Evolutionary conservation across 2,113 vertebrate species (phyloP), one percentile per base, ranked within the genome.

Genomic region (Diphyllodes magnificus): DNA sequence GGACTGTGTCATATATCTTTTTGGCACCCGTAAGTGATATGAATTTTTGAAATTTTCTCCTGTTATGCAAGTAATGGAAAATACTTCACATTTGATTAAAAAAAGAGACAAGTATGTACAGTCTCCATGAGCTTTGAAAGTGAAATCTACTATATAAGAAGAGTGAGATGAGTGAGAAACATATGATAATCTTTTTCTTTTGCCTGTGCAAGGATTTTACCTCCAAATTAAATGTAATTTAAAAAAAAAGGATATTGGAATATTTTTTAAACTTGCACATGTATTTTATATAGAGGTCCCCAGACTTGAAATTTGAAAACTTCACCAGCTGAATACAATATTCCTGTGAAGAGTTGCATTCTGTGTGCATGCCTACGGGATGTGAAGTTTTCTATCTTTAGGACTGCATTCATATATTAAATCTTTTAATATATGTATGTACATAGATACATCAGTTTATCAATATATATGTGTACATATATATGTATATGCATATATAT

Each of bases 1-100:
- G 18, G 13, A 63, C 22, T 82, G 7, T 17, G n/a, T 82, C 20
- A n/a, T 40, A n/a, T 7, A 19, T 45, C 10, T 71, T 82, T 42
- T 54, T 59, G 22, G 17, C 25, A 54, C 11, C 7, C 1, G 0
- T 27, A 53, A 66, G 3, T 39, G 14, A 40, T 16, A 33, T 0
- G 1, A 12, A 11, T 2, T 53, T 78, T 69, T 51, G 3, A 81
- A 44, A 82, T 56, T 84, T 87, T 84, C 4, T 75, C 8, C 20
- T 61, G 4, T 25, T 70, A 6, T 15, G 11, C 10, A 68, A 79
- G 33, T 82, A 57, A 45, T 50, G 11, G 7, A 22, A 68, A 93
- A 59, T 85, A 63, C 14, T 79, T 63, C 10, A 53, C 12, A 35
- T 63, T 68, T 82, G 6, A 40, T 65, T 18, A 23, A 39, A 59